Evolutionary conservation across 2,797 vertebrate species (phyloP).

Genomic region (Karalla daura): DNA sequence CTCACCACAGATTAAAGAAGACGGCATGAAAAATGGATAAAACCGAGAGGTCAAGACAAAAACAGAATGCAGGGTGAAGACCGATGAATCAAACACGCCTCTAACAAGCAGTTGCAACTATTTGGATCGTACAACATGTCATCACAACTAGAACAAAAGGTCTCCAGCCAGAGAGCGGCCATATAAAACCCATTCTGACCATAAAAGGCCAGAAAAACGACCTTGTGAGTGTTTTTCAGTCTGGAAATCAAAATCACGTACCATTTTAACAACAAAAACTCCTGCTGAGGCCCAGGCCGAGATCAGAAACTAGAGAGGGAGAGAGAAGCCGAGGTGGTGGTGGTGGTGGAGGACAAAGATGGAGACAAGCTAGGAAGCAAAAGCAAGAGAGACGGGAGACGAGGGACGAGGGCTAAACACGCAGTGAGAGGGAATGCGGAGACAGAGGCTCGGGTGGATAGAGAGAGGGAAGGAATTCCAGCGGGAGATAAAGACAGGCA

Average conservation of each 20-base stretch:
- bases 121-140: constrained; percentile 20
- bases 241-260: constrained; percentile 52
- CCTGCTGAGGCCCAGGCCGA: constrained; percentile 35
- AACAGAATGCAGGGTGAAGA: background rate
- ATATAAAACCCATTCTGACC: constrained; percentile 52
- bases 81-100: constrained; percentile 12
- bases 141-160: constrained; percentile 42
- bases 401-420: constrained; percentile 18
- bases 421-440: constrained; percentile 28
- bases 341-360: background rate
- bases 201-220: constrained; percentile 60
- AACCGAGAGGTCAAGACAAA: background rate
- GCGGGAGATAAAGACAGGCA: constrained; percentile 13
- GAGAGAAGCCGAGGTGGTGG: background rate
- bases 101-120: constrained; percentile 14
- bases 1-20: background rate
- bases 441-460: constrained; percentile 27
- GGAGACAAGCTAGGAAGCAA: background rate
- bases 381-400: too few species aligned
- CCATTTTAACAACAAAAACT: constrained; percentile 37
- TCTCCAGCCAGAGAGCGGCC: constrained; percentile 26
- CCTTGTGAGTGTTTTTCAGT: constrained; percentile 25
- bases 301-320: constrained; percentile 33
- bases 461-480: constrained; percentile 34
- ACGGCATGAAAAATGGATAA: background rate